Conservation (phyloP, 2,113 vertebrate species). For the Dolichallabes microphthalmus region DNA sequence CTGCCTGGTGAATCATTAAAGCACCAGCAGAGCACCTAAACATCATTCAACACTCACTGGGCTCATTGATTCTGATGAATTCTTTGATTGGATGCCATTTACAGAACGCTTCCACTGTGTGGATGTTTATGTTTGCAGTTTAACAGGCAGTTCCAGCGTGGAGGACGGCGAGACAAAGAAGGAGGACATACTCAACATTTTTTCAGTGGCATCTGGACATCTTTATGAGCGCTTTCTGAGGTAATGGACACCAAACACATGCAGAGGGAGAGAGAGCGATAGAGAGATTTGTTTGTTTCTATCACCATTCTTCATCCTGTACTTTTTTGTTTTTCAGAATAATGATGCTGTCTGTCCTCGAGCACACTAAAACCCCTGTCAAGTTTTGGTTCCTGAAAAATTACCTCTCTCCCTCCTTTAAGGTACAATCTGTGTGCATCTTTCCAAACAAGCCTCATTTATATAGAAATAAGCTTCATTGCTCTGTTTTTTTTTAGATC, state of each 20-base stretch:
- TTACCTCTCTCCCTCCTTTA: conserved; percentile 96
- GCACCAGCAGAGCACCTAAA: neutral
- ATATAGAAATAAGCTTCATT: neutral
- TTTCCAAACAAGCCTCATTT: neutral
- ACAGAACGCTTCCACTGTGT: neutral
- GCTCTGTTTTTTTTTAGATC: neutral
- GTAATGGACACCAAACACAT: conserved; percentile 64
- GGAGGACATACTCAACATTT: conserved; percentile 86
- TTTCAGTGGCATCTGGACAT: conserved; percentile 96
- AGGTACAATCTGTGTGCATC: conserved; percentile 69
- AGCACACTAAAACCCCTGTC: conserved; percentile 88
- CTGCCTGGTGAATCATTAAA: neutral
- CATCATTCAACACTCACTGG: neutral
- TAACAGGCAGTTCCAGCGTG: conserved; percentile 74
- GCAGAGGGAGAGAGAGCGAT: neutral
- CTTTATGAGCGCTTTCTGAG: conserved; percentile 96
- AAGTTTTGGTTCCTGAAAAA: conserved; percentile 99
- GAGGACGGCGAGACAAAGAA: conserved; percentile 73
- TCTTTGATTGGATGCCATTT: conserved; percentile 7
- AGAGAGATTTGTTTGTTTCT: neutral
- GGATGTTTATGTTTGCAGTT: conserved; percentile 69
- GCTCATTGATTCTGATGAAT: neutral
- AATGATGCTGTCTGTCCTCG: conserved; percentile 97
- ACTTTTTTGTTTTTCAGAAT: conserved; percentile 77
- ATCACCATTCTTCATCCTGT: conserved; percentile 38